Conservation (phyloP, 2,888 invertebrate genomes). For the Lasioglossum morio region DNA sequence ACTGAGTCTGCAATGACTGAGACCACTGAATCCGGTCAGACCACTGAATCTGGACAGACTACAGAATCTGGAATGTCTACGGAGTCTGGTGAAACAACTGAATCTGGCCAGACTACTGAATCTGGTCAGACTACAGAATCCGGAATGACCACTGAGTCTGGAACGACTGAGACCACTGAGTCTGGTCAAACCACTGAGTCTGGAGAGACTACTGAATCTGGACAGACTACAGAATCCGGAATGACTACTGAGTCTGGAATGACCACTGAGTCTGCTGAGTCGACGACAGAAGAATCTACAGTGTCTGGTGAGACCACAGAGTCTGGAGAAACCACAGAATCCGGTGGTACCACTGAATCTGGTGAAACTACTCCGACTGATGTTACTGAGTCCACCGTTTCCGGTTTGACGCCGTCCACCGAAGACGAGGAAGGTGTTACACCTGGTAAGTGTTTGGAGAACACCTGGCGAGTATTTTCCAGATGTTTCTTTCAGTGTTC, state of each 20-base stretch:
- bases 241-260: slow-evolving; percentile 65
- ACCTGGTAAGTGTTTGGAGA: slow-evolving; percentile 58
- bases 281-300: slow-evolving; percentile 65
- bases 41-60: slow-evolving; percentile 61
- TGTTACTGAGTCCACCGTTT: slow-evolving; percentile 60
- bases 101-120: slow-evolving; percentile 52
- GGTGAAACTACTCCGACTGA: slow-evolving; percentile 58
- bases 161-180: slow-evolving; percentile 31
- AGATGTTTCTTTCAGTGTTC: neutral
- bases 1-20: slow-evolving; percentile 59
- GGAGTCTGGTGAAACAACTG: slow-evolving; percentile 40
- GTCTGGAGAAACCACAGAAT: slow-evolving; percentile 63
- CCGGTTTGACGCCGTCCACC: slow-evolving; percentile 64
- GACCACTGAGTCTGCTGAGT: slow-evolving; percentile 63
- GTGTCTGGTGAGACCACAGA: slow-evolving; percentile 64
- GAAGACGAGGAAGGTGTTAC: slow-evolving; percentile 51
- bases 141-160: slow-evolving; percentile 46
- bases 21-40: slow-evolving; percentile 65
- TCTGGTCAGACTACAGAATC: slow-evolving; percentile 47
- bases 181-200: slow-evolving; percentile 49
- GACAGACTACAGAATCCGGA: slow-evolving; percentile 59
- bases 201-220: slow-evolving; percentile 63
- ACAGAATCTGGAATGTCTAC: slow-evolving; percentile 54
- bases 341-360: slow-evolving; percentile 61
- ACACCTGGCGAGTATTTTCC: neutral